Base-by-base conservation (phyloP, 2,797 vertebrate genomes). In the Paramormyrops hopkinsi region DNA sequence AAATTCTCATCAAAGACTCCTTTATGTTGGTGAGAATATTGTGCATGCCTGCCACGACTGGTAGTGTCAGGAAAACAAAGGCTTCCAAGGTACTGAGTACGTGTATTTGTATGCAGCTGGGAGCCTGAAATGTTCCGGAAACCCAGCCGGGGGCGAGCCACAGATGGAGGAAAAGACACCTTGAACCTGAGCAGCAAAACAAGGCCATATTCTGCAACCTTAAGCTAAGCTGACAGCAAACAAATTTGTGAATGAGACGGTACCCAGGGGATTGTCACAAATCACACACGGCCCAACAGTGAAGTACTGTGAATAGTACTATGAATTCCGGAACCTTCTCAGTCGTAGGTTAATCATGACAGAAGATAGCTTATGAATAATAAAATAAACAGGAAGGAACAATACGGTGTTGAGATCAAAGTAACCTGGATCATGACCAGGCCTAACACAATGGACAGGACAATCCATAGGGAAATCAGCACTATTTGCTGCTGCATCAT, bases 21-120 rank as follows among this genome's bases (percentile, higher is more conserved):
- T 87, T 86, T 86, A 56, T 51, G 44, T 85, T 51, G 46, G 48
- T 85, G 82, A 50, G 41, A 85, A 44, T 85, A 46, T 85, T 85
- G 48, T 29, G 2, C 17, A 56, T 41, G 46, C 3, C 29, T 19
- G 50, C 50, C 53, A 7, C 53, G 17, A 87, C 53, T 51, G 7
- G 84, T 1, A 54, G 51, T 56, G 86, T 87, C 86, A 87, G 53
- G 50, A 87, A 19, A 59, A 56, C 53, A 41, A 87, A n/a, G 33
- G 82, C n/a, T 25, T 59, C 37, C 6, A 41, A 59, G 51, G 50
- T 53, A 56, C 25, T 59, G 29, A 87, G 51, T 59, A 56, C 41
- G 17, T 86, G 22, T 54, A 53, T 87, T 17, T 8, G 86, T 9
- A 56, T 87, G 51, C 86, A 56, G 51, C 86, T 59, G 17, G 50